Base-by-base conservation (phyloP, 2,888 invertebrate genomes). In the Lordiphosa andalusiaca region DNA sequence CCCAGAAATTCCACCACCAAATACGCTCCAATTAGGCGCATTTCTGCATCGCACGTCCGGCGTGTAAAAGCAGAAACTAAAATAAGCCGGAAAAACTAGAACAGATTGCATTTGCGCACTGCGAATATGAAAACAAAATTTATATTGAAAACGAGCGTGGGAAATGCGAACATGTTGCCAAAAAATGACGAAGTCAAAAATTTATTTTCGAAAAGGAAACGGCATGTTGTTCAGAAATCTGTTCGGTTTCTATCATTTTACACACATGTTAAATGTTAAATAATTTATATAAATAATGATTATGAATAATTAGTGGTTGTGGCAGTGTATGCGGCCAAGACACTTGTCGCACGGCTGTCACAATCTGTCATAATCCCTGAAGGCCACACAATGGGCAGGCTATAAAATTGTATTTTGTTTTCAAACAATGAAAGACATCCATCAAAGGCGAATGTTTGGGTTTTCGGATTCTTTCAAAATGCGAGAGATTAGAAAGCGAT, bases 1-100 rank as follows among this genome's bases (percentile, higher is more conserved):
- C 3, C 19, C 19, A 19, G 19, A 40, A 63, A 54, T 62, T 62
- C 62, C 62, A 62, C 23, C 58, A 19, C 33, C 53, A 50, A 53
- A 46, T 51, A 53, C 44, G 66, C 54, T 64, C 68, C 53, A 70
- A 73, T 66, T 69, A 50, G 50, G 42, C 51, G 42, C 39, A 49
- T 41, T 49, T 59, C 55, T 66, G 59, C 67, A 57, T 44, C 48
- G 30, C 40, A 52, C 53, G 51, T 56, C 55, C 67, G 63, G 52
- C 61, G 52, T 30, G 35, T 6, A 37, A 38, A 25, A 30, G 49
- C 12, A 33, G 40, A 10, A 19, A 30, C 73, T 41, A 81, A 81
- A 81, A 81, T 74, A 81, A 66, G 58, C 83, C 68, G 73, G 67
- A 68, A 80, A 80, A 82, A 69, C 63, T 81, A 80, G 80, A 83